Conservation (phyloP, 2,797 vertebrate species). For the Phataginus tetradactyla region DNA sequence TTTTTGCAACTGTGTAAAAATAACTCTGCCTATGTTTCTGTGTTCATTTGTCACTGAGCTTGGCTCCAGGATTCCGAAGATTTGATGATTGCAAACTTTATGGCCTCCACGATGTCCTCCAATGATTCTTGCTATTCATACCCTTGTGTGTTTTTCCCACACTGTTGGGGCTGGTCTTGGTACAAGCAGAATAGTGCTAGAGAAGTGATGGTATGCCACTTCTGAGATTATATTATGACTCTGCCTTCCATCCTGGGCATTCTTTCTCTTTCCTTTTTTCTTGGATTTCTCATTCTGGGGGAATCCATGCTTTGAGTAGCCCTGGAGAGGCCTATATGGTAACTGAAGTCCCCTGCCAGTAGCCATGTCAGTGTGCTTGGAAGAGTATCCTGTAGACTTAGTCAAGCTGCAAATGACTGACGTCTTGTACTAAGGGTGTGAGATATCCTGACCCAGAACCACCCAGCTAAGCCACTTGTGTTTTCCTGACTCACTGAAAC, state of each 20-base stretch:
- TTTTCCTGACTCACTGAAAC: not conserved
- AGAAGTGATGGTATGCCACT: not conserved
- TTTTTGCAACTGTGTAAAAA: conserved; percentile 43
- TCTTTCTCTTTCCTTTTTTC: not conserved
- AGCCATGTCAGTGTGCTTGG: not conserved
- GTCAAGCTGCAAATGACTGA: not conserved
- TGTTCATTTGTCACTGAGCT: not conserved
- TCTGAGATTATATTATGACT: not conserved
- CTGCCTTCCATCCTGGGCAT: not conserved
- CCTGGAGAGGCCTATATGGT: not conserved
- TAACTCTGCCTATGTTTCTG: not conserved
- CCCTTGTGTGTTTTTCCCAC: not conserved
- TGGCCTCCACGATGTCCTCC: not conserved
- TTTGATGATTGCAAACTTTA: not conserved
- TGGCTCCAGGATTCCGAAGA: not conserved
- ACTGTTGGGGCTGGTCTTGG: not conserved
- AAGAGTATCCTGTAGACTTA: not conserved
- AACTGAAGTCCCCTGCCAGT: not conserved
- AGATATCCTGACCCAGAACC: not conserved
- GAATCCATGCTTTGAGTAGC: not conserved
- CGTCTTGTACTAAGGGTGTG: not conserved
- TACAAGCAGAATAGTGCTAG: not conserved
- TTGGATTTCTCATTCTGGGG: not conserved
- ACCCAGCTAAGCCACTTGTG: not conserved
- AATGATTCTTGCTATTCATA: not conserved